These are phyloP conservation scores for Hydrocynus forskahlii DNA, from an alignment of 2,797 vertebrate species.

Conservation along the genomic window DNA sequence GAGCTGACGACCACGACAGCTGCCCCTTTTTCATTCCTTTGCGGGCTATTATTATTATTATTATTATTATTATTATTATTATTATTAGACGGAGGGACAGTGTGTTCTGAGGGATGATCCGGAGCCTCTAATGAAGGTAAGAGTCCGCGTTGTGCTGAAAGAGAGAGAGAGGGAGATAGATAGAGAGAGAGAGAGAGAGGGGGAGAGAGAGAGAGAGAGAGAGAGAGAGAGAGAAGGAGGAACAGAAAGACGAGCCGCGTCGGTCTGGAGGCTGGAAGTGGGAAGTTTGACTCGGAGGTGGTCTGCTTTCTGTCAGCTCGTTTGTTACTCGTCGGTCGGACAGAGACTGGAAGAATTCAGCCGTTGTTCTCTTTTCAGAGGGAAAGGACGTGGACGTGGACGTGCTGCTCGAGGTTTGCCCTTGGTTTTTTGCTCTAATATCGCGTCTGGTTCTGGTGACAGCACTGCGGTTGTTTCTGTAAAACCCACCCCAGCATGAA, in stretches of 20 bases:
- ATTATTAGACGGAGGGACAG: too few species aligned
- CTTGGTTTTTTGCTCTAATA: background rate
- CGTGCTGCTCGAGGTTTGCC: background rate
- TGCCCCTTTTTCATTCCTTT: background rate
- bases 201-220: too few species aligned
- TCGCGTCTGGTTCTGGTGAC: background rate
- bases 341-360: background rate
- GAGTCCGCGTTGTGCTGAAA: too few species aligned
- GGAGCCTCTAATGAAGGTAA: too few species aligned
- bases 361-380: background rate
- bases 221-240: background rate
- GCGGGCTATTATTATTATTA: too few species aligned
- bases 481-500: background rate
- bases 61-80: too few species aligned
- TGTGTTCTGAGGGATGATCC: too few species aligned
- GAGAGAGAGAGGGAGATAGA: too few species aligned
- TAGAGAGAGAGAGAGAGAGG: too few species aligned
- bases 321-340: background rate
- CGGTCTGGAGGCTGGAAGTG: background rate
- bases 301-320: constrained; percentile 25
- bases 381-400: background rate
- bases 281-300: constrained; percentile 15
- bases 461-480: constrained; percentile 5
- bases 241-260: background rate
- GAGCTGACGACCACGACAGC: background rate